Conservation (phyloP, 2,113 vertebrate species). For the human (Homo sapiens) region DNA sequence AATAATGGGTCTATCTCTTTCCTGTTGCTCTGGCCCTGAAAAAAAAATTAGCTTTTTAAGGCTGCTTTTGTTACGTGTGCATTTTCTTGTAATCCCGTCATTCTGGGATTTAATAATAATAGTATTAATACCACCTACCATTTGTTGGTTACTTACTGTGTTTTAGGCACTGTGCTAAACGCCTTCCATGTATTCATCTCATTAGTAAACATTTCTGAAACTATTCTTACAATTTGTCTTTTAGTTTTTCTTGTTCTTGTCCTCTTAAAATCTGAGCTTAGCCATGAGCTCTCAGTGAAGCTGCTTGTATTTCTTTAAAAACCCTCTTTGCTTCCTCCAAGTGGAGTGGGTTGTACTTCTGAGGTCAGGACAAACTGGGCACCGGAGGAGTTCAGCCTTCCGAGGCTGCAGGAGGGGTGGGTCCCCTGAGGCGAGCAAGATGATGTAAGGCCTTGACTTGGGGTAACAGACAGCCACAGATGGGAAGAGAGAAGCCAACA, state of each 20-base stretch:
- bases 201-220: neutral
- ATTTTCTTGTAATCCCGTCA: neutral
- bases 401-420: neutral
- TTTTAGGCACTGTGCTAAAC: neutral
- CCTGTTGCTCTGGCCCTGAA: constrained; percentile 43
- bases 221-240: neutral
- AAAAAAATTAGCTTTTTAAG: constrained; percentile 4
- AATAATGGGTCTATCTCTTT: neutral
- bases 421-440: neutral
- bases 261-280: constrained; percentile 11
- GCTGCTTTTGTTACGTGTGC: neutral
- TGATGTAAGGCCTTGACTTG: neutral
- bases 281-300: neutral
- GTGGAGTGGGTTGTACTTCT: neutral
- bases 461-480: neutral
- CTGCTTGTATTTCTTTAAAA: neutral
- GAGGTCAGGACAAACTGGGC: neutral
- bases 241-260: neutral
- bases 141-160: neutral
- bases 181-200: neutral
- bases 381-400: neutral
- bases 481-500: neutral
- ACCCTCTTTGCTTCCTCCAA: neutral
- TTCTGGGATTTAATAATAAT: neutral
- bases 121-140: neutral